These are phyloP conservation scores for Malurus splendens DNA, from an alignment of 2,797 vertebrate species.

Conservation along the genomic window DNA sequence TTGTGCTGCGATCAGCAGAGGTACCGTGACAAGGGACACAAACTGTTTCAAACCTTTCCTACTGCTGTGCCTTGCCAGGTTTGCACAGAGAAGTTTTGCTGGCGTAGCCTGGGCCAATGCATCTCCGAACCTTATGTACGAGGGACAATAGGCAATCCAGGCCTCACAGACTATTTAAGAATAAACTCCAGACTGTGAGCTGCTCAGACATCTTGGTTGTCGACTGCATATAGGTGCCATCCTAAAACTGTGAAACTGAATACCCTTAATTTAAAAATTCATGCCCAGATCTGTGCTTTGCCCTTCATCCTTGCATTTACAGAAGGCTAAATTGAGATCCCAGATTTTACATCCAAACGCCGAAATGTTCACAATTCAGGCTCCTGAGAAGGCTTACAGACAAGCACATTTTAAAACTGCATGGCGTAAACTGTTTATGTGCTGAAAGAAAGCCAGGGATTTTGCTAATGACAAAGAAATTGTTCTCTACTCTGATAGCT, in stretches of 20 bases:
- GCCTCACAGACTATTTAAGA: slow-evolving; percentile 65
- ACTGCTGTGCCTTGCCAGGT: not conserved
- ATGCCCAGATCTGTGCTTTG: slow-evolving; percentile 65
- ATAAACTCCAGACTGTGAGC: slow-evolving; percentile 65
- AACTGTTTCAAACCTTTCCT: not conserved
- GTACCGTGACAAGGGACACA: not conserved
- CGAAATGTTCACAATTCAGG: slow-evolving; percentile 56
- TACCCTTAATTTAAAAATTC: slow-evolving; percentile 68
- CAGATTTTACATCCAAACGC: slow-evolving; percentile 61
- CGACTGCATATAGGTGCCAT: slow-evolving; percentile 63
- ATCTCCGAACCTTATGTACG: slow-evolving; percentile 42
- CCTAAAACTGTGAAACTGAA: slow-evolving; percentile 65
- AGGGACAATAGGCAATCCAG: slow-evolving; percentile 61
- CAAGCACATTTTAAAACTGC: slow-evolving; percentile 47
- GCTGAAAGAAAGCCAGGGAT: slow-evolving; percentile 24
- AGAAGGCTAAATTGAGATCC: slow-evolving; percentile 61
- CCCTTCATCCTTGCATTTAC: slow-evolving; percentile 62
- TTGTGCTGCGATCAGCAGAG: not conserved
- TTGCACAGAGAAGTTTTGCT: slow-evolving; percentile 24
- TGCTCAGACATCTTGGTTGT: slow-evolving; percentile 65
- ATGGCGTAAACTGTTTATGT: slow-evolving; percentile 42
- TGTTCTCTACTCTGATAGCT: slow-evolving; percentile 12
- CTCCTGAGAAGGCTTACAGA: slow-evolving; percentile 46
- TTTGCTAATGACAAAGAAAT: slow-evolving; percentile 56
- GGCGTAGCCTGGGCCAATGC: slow-evolving; percentile 26